Evolutionary conservation across 2,888 invertebrate species (phyloP).

Genomic region (Griposia aprilina): DNA sequence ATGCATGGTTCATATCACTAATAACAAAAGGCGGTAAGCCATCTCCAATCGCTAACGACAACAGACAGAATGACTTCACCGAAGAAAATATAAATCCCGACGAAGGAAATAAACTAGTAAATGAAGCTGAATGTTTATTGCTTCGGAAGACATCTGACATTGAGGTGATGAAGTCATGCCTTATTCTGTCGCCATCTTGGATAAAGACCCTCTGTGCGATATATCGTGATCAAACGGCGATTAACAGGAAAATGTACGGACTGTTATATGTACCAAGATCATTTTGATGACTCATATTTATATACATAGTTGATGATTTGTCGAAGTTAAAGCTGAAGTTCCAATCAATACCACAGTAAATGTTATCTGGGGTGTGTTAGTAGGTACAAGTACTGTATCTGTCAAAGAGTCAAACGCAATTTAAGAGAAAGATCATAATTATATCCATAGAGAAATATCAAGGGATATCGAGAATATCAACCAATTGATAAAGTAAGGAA

Average conservation of each 20-base stretch:
- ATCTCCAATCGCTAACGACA: background rate
- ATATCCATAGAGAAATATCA: background rate
- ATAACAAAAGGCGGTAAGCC: background rate
- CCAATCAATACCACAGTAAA: background rate
- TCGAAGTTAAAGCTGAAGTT: background rate
- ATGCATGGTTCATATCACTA: no score
- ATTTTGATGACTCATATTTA: conserved; percentile 41
- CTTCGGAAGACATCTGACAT: conserved; percentile 61
- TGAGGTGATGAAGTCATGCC: conserved; percentile 66
- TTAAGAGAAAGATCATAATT: background rate
- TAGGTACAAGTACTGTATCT: no score
- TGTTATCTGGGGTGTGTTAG: background rate
- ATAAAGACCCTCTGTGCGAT: conserved; percentile 55
- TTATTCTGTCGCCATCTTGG: conserved; percentile 51
- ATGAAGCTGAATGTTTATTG: conserved; percentile 59
- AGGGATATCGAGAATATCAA: background rate
- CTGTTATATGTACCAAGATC: conserved; percentile 46
- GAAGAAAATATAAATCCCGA: conserved; percentile 34
- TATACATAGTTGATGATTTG: conserved; percentile 20
- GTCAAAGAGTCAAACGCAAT: background rate
- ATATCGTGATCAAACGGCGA: conserved; percentile 45
- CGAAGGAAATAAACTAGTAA: conserved; percentile 41
- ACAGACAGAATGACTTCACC: conserved; percentile 1
- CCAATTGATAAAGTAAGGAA: background rate
- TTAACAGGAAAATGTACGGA: conserved; percentile 52